These are phyloP conservation scores for Hemistola chrysoprasaria DNA, from an alignment of 2,888 invertebrate species.

Conservation along the genomic window DNA sequence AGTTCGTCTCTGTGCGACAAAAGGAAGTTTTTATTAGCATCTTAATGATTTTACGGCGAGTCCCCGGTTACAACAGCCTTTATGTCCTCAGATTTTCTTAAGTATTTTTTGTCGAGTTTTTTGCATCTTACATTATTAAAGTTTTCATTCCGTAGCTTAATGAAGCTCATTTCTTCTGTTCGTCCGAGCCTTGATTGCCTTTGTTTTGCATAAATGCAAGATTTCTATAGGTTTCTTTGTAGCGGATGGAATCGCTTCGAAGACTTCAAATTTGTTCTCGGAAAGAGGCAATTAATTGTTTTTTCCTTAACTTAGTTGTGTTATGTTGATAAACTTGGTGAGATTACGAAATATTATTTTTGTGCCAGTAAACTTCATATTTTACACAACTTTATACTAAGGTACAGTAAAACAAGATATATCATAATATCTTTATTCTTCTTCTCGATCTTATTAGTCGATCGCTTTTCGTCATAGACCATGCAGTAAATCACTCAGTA, in stretches of 20 bases:
- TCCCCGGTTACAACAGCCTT: slow-evolving; percentile 82
- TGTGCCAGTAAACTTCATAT: too few species aligned
- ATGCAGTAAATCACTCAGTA: too few species aligned
- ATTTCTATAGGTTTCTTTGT: slow-evolving; percentile 78
- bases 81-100: slow-evolving; percentile 83
- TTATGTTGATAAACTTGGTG: slow-evolving; percentile 16
- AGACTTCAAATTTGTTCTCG: slow-evolving; percentile 67
- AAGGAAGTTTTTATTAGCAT: slow-evolving; percentile 84
- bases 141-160: slow-evolving; percentile 81
- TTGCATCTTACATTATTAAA: slow-evolving; percentile 83
- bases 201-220: slow-evolving; percentile 82
- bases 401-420: too few species aligned
- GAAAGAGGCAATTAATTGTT: slow-evolving; percentile 65
- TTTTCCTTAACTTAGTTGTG: slow-evolving; percentile 40
- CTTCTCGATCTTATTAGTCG: too few species aligned
- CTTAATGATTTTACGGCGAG: slow-evolving; percentile 83
- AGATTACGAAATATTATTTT: not conserved
- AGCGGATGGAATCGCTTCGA: slow-evolving; percentile 71
- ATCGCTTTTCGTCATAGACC: too few species aligned
- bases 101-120: slow-evolving; percentile 80
- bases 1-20: slow-evolving; percentile 78
- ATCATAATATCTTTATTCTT: too few species aligned
- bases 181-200: slow-evolving; percentile 79
- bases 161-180: slow-evolving; percentile 83
- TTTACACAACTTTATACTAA: too few species aligned